Percentiles rank a stretch among this genome's conserved stretches.
Conservation (phyloP, 2,113 vertebrate species). For the Pantherophis guttatus region DNA sequence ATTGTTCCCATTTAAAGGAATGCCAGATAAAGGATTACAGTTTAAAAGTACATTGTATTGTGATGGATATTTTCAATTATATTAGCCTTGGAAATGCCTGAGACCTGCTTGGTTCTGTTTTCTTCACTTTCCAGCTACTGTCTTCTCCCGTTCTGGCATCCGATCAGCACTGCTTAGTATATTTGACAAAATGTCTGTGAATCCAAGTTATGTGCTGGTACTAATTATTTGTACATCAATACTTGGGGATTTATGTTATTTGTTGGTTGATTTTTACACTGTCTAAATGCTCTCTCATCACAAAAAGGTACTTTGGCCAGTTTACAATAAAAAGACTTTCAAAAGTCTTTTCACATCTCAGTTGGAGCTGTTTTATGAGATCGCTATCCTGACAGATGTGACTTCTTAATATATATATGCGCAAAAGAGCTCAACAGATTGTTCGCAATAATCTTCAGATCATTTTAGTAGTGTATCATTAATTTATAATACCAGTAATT, state of each 20-base stretch:
- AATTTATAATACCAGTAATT: slow-evolving; percentile 11
- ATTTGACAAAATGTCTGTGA: background rate
- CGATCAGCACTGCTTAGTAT: background rate
- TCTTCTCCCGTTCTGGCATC: background rate
- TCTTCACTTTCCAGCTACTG: background rate
- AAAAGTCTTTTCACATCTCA: background rate
- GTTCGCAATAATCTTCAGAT: slow-evolving; percentile 2
- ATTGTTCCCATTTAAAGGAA: background rate
- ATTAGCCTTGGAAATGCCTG: background rate
- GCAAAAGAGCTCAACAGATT: slow-evolving; percentile 7
- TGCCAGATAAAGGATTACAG: background rate
- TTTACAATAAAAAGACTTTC: background rate
- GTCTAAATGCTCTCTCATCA: background rate
- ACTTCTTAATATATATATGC: background rate
- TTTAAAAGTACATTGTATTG: background rate
- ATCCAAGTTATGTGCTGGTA: background rate
- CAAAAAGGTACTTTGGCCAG: background rate
- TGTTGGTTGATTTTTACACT: background rate
- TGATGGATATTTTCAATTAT: background rate
- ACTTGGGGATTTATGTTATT: background rate
- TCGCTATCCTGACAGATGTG: background rate
- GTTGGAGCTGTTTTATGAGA: background rate
- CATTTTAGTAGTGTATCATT: slow-evolving; percentile 7
- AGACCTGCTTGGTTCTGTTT: background rate
- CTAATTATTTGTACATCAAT: background rate